These are phyloP conservation scores for Hippoglossus hippoglossus DNA, from an alignment of 2,797 vertebrate species.

Conservation along the genomic window DNA sequence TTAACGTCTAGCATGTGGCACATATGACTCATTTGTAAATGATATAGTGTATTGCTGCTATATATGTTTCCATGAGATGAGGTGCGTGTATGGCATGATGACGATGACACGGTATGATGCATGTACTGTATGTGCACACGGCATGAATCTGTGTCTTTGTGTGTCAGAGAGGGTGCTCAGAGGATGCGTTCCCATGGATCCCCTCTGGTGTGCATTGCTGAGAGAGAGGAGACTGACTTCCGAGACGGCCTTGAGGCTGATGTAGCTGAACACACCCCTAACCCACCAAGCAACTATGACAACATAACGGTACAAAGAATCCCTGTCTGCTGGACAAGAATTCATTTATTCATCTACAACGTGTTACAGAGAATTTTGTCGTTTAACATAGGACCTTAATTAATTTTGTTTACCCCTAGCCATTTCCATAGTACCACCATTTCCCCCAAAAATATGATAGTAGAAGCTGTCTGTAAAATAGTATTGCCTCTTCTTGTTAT, in stretches of 20 bases:
- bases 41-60: constrained; percentile 8
- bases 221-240: constrained; percentile 81
- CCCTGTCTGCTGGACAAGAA: background rate
- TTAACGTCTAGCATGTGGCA: constrained; percentile 19
- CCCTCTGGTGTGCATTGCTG: constrained; percentile 78
- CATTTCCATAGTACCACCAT: background rate
- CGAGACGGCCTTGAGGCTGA: constrained; percentile 36
- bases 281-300: constrained; percentile 42
- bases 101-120: constrained; percentile 24
- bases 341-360: constrained; percentile 11
- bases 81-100: constrained; percentile 21
- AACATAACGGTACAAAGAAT: constrained; percentile 77
- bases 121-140: constrained; percentile 9
- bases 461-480: too few relatives aligned
- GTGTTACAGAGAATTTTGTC: constrained; percentile 5
- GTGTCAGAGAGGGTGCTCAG: constrained; percentile 61
- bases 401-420: background rate
- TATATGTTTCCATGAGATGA: constrained; percentile 17
- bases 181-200: constrained; percentile 39
- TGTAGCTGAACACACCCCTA: constrained; percentile 39
- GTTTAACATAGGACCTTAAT: constrained; percentile 5
- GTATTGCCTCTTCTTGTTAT: too few relatives aligned
- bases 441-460: background rate
- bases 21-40: constrained; percentile 26
- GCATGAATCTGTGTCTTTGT: constrained; percentile 49